Conservation (phyloP, 2,888 invertebrate genomes). For the Beris chalybata region DNA sequence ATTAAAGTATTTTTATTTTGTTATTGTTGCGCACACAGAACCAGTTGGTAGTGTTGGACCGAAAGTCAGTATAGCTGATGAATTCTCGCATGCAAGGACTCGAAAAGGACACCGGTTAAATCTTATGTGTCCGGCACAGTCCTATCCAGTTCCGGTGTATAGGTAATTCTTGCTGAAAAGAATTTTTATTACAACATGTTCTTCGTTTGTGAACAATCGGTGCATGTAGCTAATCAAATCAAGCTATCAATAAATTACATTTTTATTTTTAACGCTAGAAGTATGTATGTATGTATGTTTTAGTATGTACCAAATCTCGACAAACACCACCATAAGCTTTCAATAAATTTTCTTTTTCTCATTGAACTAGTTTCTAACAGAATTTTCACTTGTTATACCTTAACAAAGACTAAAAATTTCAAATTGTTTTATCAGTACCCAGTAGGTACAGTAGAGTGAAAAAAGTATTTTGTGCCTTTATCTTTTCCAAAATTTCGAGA, state of each 20-base stretch:
- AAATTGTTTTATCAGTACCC: no score
- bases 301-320: background rate
- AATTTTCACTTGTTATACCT: no score
- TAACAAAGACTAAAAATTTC: no score
- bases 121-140: conserved; percentile 74
- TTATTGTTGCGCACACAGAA: conserved; percentile 47
- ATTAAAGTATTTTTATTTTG: background rate
- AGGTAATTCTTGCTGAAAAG: conserved; percentile 55
- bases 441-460: no score
- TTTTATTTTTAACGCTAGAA: background rate
- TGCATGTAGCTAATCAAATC: background rate
- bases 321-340: no score
- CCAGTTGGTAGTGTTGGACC: conserved; percentile 60
- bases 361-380: no score
- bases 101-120: conserved; percentile 60
- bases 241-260: background rate
- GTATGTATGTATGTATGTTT: background rate
- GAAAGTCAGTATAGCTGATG: conserved; percentile 72
- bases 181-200: no score
- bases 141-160: conserved; percentile 72
- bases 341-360: no score
- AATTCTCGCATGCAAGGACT: conserved; percentile 60
- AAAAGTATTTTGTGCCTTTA: no score
- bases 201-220: background rate
- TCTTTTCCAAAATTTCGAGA: no score